Base-by-base conservation (phyloP, 2,888 invertebrate genomes). In the Hanleya hanleyi region DNA sequence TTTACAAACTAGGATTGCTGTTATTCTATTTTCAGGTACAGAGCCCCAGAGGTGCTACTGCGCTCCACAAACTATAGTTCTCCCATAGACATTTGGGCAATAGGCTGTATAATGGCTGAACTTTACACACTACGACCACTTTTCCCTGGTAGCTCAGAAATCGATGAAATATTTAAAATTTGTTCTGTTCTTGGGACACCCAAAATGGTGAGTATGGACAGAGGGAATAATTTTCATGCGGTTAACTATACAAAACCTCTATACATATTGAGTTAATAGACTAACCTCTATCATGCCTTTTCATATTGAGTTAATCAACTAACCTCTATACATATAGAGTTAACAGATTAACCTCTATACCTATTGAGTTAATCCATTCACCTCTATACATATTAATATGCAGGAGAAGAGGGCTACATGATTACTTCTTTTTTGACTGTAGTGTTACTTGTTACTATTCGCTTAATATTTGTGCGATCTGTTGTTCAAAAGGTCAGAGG, bases 61-160 rank as follows among this genome's bases (percentile, higher is more conserved):
- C 96, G 98, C 87, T 98, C 98, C 67, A 97, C 97, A 1, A 95
- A 94, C 76, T 99, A 99, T 92, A 97, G 95, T 85, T 97, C 97
- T 75, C 97, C 99, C 0, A 98, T 99, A 81, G 98, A 99, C 91
- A 93, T 99, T 81, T 99, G 98, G 98, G 98, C 98, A 1, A 95
- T 98, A 66, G 99, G 98, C 57, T 98, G 98, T 88, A 99, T 99
- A 83, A 96, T 97, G 93, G 96, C 98, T 6, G 99, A 99, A 91
- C 92, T 99, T 70, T 98, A 98, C 91, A 97, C 97, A 49, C 95
- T 97, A 87, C 93, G 98, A 61, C 98, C 98, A 0, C 92, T 98
- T 36, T 98, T 98, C 91, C 98, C 98, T 0, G 98, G 98, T 3
- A 97, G 96, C 86, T 97, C 97, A 78, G 98, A 98, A 92, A 97